Evolutionary conservation across 2,888 invertebrate species (phyloP), one percentile per base, ranked within the genome.

Genomic region (Thera britannica): DNA sequence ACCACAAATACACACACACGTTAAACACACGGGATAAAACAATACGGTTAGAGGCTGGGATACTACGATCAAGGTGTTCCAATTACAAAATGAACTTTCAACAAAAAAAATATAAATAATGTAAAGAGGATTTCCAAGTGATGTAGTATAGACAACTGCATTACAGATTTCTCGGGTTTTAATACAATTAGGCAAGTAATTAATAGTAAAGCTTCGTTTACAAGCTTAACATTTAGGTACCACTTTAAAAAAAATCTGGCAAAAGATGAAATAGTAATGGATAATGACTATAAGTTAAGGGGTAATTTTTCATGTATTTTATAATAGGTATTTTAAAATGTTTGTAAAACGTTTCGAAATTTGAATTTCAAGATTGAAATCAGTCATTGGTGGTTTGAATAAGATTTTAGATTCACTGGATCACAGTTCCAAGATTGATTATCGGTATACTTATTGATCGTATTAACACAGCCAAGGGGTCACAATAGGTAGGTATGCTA

Each of bases 1-100:
- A 94, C 93, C 92, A 93, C 91, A 93, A 92, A 92, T 85, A 92
- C 89, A 90, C 86, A 87, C 87, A 90, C 78, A 86, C 82, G 81
- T 90, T 91, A 90, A 90, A 90, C 85, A 90, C 85, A 84, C 83
- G 71, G 70, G 67, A 62, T 54, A 64, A 71, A 68, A 75, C 59
- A 67, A 65, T 67, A 61, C 44, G 62, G 65, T 62, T 70, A 64
- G 41, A 59, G 49, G 57, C 7, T 55, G 55, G 55, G 62, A 3
- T 46, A 56, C 6, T 55, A 54, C 44, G 57, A 63, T 52, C 57
- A 57, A 58, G 2, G 44, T 46, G 44, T 9, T 9, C 44, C 9
- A 46, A 46, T 9, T 46, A 46, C 44, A 46, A 46, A 5, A 41
- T 41, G 8, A 9, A 46, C 23, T 23, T 9, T 2, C 2, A 46